phyloP scores from a whole-genome alignment of 2,113 vertebrate species.

The Callorhinus ursinus region DNA sequence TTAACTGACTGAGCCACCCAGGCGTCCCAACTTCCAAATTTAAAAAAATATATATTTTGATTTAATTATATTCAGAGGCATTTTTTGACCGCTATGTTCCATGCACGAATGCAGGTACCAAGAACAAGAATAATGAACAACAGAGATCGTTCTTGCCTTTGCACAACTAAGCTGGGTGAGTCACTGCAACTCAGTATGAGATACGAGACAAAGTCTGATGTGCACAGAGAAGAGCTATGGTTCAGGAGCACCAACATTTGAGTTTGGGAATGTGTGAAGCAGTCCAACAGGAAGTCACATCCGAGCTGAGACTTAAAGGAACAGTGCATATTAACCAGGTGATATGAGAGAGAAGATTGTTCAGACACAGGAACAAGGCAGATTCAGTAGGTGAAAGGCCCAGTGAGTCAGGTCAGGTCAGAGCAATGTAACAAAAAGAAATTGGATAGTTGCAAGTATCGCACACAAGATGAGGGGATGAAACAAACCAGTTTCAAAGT shows the following conservation, averaged over 20 bases:
- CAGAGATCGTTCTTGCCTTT: background rate
- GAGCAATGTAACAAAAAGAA: background rate
- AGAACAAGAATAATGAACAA: background rate
- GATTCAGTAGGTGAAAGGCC: background rate
- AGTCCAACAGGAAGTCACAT: background rate
- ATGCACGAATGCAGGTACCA: background rate
- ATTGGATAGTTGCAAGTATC: rapidly evolving
- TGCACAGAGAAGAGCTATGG: background rate
- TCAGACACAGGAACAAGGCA: background rate
- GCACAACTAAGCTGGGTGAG: background rate
- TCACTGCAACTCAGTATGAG: background rate
- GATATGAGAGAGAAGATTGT: background rate
- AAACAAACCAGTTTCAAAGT: background rate
- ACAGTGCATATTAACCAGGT: background rate
- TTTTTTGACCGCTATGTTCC: background rate
- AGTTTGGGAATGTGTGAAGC: background rate
- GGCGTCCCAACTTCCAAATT: background rate
- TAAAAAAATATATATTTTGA: background rate
- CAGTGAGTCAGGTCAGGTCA: background rate
- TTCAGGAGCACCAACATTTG: background rate
- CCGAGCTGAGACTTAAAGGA: background rate
- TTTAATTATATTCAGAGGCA: background rate
- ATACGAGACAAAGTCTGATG: background rate
- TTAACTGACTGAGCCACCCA: background rate
- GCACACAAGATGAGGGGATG: background rate